These are phyloP conservation scores for Eurytoma californica DNA, from an alignment of 2,888 invertebrate species.

Conservation along the genomic window DNA sequence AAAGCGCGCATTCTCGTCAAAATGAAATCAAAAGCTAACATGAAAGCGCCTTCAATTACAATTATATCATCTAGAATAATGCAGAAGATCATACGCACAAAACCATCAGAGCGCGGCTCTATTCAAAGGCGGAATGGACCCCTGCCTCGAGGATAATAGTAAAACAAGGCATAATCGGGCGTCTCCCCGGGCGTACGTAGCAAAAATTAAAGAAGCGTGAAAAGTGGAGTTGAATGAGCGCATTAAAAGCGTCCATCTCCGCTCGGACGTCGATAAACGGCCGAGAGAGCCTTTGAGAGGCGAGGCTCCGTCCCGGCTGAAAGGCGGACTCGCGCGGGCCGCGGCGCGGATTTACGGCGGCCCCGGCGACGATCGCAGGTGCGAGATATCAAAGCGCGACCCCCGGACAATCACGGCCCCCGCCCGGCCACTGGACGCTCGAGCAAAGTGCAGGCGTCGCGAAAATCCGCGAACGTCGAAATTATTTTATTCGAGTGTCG, in stretches of 20 bases:
- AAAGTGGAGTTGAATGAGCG: constrained; percentile 44
- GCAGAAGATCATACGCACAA: too few species aligned
- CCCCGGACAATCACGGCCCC: constrained; percentile 36
- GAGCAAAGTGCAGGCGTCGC: neutral
- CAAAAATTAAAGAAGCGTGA: constrained; percentile 53
- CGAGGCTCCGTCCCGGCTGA: constrained; percentile 38
- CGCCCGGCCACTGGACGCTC: neutral
- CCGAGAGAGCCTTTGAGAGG: neutral
- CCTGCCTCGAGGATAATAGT: neutral
- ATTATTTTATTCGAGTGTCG: constrained; percentile 44
- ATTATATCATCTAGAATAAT: too few species aligned
- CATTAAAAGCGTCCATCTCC: constrained; percentile 31
- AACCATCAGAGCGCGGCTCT: too few species aligned
- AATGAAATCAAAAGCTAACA: too few species aligned
- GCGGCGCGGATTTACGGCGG: constrained; percentile 42
- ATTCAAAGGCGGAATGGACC: too few species aligned
- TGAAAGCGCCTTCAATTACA: too few species aligned
- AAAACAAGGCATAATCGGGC: constrained; percentile 43
- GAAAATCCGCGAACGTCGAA: constrained; percentile 28
- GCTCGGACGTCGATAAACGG: constrained; percentile 19
- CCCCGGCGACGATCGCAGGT: constrained; percentile 50
- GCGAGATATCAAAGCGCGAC: constrained; percentile 48
- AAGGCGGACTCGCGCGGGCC: neutral
- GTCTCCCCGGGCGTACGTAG: neutral
- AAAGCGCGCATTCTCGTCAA: too few species aligned